A percentile compares a stretch with the other conserved stretches of the same genome.
Conservation (phyloP, 2,113 vertebrate genomes). For the Indicator indicator region DNA sequence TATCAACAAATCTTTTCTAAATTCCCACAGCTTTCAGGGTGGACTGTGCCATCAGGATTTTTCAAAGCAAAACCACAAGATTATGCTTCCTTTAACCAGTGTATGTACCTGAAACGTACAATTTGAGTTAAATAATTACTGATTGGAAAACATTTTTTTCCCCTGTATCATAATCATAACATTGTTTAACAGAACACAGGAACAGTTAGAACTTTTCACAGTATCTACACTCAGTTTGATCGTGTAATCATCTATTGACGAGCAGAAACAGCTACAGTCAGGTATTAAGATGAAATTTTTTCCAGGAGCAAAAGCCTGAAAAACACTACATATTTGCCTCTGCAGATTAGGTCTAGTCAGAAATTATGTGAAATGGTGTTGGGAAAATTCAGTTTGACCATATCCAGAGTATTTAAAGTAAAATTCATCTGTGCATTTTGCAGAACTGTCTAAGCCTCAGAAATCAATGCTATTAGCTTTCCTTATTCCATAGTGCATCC, state of each 20-base stretch:
- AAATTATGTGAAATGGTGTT: neutral
- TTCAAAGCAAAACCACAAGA: neutral
- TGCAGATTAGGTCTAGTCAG: neutral
- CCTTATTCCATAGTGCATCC: neutral
- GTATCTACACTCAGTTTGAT: neutral
- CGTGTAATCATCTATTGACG: neutral
- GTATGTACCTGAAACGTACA: neutral
- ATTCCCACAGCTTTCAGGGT: neutral
- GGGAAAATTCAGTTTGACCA: neutral
- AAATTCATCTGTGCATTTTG: neutral
- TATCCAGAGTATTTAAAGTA: neutral
- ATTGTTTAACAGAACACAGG: neutral
- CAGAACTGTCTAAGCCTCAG: neutral
- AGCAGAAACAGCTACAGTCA: neutral
- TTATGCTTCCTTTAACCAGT: neutral
- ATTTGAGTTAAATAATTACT: neutral
- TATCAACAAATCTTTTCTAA: neutral
- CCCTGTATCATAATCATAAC: neutral
- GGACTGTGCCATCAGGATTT: neutral
- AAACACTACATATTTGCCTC: neutral
- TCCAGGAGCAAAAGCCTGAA: neutral
- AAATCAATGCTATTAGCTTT: neutral
- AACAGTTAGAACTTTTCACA: neutral
- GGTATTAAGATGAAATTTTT: neutral
- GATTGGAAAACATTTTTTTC: neutral